Evolutionary conservation across 2,113 vertebrate genomes (phyloP).

Genomic region (Danio rerio): DNA sequence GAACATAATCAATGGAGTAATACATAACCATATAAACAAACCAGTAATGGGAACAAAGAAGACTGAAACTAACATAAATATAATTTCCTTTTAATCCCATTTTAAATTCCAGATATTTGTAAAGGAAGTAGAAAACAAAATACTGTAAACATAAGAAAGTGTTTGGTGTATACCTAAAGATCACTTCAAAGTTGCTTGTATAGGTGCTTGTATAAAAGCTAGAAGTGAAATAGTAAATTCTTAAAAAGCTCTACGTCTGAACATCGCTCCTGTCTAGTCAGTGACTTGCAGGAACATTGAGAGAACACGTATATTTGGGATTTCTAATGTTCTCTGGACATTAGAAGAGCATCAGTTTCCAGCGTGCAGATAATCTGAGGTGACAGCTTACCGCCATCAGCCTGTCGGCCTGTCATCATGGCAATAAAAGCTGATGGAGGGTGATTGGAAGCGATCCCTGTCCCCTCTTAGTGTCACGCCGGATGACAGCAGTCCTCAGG

Average conservation of each 20-base stretch:
- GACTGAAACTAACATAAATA: too few relatives aligned
- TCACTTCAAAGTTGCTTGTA: too few relatives aligned
- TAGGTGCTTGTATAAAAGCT: too few relatives aligned
- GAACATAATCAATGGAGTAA: neutral
- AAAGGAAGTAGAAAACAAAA: too few relatives aligned
- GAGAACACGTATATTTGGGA: conserved; percentile 43
- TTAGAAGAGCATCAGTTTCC: conserved; percentile 57
- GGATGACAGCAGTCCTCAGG: conserved; percentile 58
- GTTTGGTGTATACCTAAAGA: too few relatives aligned
- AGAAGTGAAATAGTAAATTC: too few relatives aligned
- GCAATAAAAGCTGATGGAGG: conserved; percentile 59
- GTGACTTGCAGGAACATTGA: conserved; percentile 16
- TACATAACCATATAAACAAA: neutral
- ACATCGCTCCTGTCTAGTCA: neutral
- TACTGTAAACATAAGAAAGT: too few relatives aligned
- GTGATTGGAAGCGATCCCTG: conserved; percentile 69
- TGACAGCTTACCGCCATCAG: conserved; percentile 70
- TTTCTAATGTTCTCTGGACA: conserved; percentile 42
- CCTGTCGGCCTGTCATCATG: conserved; percentile 69
- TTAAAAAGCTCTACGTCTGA: neutral
- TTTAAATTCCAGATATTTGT: too few relatives aligned
- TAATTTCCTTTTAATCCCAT: too few relatives aligned
- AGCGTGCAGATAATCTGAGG: conserved; percentile 66
- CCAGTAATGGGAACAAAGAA: too few relatives aligned
- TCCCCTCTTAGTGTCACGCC: conserved; percentile 73